phyloP scores from a whole-genome alignment of 2,113 vertebrate species.

The Pontoporia blainvillei region DNA sequence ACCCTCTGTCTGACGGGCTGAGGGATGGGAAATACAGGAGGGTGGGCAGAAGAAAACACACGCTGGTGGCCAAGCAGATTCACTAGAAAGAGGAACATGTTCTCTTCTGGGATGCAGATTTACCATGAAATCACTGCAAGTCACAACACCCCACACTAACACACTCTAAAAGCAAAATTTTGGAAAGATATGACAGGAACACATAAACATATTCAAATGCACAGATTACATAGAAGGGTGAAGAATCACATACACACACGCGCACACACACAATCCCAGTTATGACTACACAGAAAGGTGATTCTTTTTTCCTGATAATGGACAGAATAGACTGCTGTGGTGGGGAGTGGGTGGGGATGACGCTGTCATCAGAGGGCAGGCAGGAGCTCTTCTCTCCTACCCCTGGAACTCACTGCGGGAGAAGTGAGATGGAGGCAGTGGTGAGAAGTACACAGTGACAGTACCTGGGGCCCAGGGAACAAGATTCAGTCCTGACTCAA shows the following conservation, averaged over 20 bases:
- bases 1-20: not conserved
- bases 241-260: not conserved
- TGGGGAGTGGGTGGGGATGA: accelerated
- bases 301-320: not conserved
- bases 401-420: accelerated
- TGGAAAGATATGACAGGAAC: not conserved
- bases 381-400: not conserved
- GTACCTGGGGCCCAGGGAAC: not conserved
- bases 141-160: not conserved
- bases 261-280: not conserved
- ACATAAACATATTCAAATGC: not conserved
- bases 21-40: not conserved
- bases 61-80: not conserved
- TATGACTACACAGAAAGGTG: not conserved
- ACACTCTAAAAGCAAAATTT: not conserved
- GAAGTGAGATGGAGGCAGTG: not conserved
- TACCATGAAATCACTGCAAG: not conserved
- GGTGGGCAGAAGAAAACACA: not conserved
- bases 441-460: not conserved
- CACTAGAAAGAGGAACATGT: not conserved
- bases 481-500: not conserved
- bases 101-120: not conserved
- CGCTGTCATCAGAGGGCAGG: not conserved
- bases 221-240: not conserved
- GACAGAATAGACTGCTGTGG: not conserved